Conservation (phyloP, 2,797 vertebrate species). For the Perodicticus potto region DNA sequence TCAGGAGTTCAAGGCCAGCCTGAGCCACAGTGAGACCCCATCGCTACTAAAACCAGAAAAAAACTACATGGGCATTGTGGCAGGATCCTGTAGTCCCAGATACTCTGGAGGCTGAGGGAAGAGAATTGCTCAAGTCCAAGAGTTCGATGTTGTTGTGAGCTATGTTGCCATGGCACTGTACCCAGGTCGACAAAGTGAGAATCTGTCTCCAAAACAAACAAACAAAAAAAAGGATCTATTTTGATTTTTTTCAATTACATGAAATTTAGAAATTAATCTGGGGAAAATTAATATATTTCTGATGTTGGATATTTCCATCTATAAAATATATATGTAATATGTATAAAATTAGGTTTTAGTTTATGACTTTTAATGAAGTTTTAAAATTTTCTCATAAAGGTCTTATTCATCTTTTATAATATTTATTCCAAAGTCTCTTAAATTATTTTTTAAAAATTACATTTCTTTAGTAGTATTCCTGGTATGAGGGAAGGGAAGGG, state of each 20-base stretch:
- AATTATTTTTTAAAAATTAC: neutral
- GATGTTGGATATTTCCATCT: neutral
- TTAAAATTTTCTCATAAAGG: neutral
- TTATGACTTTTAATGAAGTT: neutral
- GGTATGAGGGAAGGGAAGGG: neutral
- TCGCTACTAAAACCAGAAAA: no score
- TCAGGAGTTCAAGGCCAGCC: no score
- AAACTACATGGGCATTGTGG: no score
- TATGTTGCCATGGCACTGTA: no score
- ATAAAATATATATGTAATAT: neutral
- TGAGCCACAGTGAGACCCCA: no score
- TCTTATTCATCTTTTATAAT: neutral
- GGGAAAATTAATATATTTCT: neutral
- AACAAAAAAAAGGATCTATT: neutral
- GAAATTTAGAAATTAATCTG: slow-evolving; percentile 1
- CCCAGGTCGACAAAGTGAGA: no score
- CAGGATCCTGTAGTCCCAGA: no score
- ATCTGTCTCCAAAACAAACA: neutral
- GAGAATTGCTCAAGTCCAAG: no score
- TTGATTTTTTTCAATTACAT: neutral
- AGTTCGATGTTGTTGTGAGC: no score
- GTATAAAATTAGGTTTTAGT: neutral
- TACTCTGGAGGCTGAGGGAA: no score
- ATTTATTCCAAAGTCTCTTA: slow-evolving; percentile 12
- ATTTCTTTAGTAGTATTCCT: neutral